A percentile compares a stretch with the other conserved stretches of the same genome.
Evolutionary conservation across 2,113 vertebrate genomes (phyloP).

Genomic region (Anser cygnoides): DNA sequence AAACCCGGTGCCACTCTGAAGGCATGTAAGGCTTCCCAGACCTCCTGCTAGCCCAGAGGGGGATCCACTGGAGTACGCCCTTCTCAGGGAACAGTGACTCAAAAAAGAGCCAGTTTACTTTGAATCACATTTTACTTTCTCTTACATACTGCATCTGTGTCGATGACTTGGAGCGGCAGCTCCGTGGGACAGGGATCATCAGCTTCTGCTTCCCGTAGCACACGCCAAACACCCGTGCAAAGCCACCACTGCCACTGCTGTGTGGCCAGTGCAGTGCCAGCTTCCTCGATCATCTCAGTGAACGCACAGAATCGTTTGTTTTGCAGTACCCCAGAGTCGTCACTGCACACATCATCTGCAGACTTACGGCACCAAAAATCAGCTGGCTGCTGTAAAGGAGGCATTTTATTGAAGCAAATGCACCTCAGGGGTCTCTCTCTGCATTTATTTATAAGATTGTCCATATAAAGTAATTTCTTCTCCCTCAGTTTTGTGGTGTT

Average conservation of each 20-base stretch:
- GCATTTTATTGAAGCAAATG: not conserved
- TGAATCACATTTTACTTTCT: not conserved
- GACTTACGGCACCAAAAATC: not conserved
- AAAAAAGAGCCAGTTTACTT: rapidly evolving
- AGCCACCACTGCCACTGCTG: rapidly evolving
- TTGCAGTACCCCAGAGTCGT: too few species aligned
- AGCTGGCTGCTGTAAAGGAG: not conserved
- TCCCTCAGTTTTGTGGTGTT: not conserved
- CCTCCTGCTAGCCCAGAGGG: not conserved
- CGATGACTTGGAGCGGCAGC: rapidly evolving
- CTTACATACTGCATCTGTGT: rapidly evolving
- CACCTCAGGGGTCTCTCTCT: not conserved
- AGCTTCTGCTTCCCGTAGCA: not conserved
- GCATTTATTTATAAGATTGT: not conserved
- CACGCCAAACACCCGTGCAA: rapidly evolving
- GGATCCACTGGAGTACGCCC: too few species aligned
- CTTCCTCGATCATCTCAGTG: not conserved
- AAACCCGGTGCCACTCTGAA: not conserved
- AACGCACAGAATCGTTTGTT: too few species aligned
- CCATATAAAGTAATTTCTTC: not conserved
- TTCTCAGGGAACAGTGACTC: too few species aligned
- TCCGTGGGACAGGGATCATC: not conserved
- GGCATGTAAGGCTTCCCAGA: not conserved
- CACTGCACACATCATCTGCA: rapidly evolving
- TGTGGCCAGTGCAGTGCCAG: rapidly evolving